phyloP scores from a whole-genome alignment of 2,888 invertebrate genomes.

The Prosapia bicincta region DNA sequence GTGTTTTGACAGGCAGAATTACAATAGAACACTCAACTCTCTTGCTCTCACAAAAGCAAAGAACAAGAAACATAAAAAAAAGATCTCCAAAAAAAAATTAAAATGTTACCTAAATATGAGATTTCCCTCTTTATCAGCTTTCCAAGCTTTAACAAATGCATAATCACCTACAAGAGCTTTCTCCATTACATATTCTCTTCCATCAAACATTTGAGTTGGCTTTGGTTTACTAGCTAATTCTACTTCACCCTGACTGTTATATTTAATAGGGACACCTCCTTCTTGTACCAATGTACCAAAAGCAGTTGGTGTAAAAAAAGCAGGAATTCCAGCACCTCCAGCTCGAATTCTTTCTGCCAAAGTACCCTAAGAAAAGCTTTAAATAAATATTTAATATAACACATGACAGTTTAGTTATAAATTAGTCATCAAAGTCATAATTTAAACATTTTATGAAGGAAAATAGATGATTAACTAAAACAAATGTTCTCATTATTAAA shows the following conservation, averaged over 20 bases:
- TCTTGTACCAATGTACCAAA: slow-evolving; percentile 93
- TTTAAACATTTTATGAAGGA: no score
- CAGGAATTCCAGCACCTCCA: slow-evolving; percentile 97
- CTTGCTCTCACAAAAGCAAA: no score
- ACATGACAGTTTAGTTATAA: no score
- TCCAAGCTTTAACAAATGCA: slow-evolving; percentile 95
- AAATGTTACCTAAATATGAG: slow-evolving; percentile 73
- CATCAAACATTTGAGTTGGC: slow-evolving; percentile 73
- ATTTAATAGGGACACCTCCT: slow-evolving; percentile 95
- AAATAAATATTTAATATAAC: no score
- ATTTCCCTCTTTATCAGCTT: slow-evolving; percentile 92
- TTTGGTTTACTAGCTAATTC: slow-evolving; percentile 74
- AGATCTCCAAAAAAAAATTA: no score
- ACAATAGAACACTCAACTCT: no score
- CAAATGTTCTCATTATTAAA: no score
- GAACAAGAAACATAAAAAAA: no score
- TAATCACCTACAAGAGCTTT: slow-evolving; percentile 95
- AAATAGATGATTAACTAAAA: no score
- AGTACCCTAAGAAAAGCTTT: slow-evolving; percentile 65
- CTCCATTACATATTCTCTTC: slow-evolving; percentile 88
- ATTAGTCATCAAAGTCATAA: no score
- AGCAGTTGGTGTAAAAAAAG: slow-evolving; percentile 96
- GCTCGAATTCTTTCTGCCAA: slow-evolving; percentile 93
- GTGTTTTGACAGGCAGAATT: no score
- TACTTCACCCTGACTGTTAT: slow-evolving; percentile 68